Conservation (phyloP, 2,113 vertebrate genomes). For the Forbesichthys papilliferus region DNA sequence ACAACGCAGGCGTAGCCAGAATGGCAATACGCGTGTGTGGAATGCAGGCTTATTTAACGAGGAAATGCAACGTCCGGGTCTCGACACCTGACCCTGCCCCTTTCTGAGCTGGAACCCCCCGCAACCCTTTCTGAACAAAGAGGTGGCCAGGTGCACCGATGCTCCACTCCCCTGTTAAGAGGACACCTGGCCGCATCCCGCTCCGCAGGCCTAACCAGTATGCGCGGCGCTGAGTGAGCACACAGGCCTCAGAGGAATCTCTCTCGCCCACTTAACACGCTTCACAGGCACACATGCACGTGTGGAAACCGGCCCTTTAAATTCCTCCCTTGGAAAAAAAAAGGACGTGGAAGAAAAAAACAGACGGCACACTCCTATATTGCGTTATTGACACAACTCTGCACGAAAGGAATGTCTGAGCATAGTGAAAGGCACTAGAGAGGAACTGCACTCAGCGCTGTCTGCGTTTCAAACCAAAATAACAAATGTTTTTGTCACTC, state of each 20-base stretch:
- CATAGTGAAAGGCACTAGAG: too few relatives aligned
- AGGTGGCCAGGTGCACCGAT: conserved; percentile 50
- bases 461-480: neutral
- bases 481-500: too few relatives aligned
- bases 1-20: conserved; percentile 17
- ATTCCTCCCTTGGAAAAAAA: neutral
- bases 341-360: neutral
- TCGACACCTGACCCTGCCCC: too few relatives aligned
- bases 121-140: conserved; percentile 14
- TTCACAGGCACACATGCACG: conserved; percentile 1
- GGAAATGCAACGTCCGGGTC: too few relatives aligned
- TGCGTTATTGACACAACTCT: too few relatives aligned
- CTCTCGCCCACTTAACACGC: neutral
- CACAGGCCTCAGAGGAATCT: neutral
- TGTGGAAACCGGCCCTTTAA: conserved; percentile 3
- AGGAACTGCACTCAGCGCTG: neutral
- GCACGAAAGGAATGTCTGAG: neutral
- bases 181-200: conserved; percentile 44
- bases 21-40: neutral
- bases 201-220: conserved; percentile 14
- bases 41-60: conserved; percentile 10
- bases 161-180: neutral
- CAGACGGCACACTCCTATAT: too few relatives aligned
- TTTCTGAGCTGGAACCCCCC: neutral
- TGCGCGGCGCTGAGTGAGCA: neutral